Evolutionary conservation across 30 jellyfish, hydroid and myxozoan species (phyloP), one percentile per base, ranked within the genome.

Genomic region (Nemopilema nomurai): DNA sequence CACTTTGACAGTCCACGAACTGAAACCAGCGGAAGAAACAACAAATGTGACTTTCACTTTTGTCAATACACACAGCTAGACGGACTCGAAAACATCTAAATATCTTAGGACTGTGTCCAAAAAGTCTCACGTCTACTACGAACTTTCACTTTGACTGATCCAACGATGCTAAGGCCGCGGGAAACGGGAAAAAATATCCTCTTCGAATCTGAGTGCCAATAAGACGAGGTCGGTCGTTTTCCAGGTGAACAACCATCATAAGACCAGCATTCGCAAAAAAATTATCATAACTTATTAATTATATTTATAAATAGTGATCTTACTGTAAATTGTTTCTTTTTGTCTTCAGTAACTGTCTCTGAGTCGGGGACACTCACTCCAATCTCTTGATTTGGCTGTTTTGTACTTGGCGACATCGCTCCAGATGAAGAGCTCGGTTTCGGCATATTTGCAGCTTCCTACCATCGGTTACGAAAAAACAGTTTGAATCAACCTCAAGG

Each of bases 361-460:
- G 98, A 87, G 31, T 92, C 98, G 4, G 98, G 98, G 20, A 92
- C 98, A 84, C 97, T 92, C 28, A 92, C 91, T n/a, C 97, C 98
- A 67, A 92, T 74, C 18, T 87, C 98, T 65, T 84, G 87, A 67
- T 75, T 71, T 20, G 77, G 94, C 33, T 28, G 77, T 74, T 84
- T 67, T 52, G 51, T 66, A 32, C 49, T 9, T 0, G 79, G 76
- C 67, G 81, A 64, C 69, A 63, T 77, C 8, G 84, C 88, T 50
- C 84, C 82, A 62, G 52, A 3, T 23, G 76, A 74, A 27, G 30
- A 28, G 71, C 82, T 83, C 28, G 92, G 65, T 69, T 72, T 83
- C 82, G 92, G 92, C 92, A 83, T 83, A 29, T 26, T 64, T 23
- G 23, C 75, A 26, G 29, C 28, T 30, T 27, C 51, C 72, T 33